Base-by-base conservation (phyloP, 2,888 invertebrate genomes). In the Pterobdella sp. region DNA sequence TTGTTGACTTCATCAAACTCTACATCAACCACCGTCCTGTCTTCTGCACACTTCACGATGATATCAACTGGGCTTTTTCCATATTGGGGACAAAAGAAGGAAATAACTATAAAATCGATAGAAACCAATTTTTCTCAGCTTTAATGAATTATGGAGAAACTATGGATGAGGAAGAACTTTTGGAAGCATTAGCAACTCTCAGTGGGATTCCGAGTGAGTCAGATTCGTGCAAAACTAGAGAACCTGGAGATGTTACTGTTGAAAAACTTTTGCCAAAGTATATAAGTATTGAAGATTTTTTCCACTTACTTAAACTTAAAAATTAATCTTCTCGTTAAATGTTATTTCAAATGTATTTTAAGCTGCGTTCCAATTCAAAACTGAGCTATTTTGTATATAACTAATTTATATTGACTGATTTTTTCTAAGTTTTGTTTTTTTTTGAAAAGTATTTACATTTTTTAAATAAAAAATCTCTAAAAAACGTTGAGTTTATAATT, bases 1-100 rank as follows among this genome's bases (percentile, higher is more conserved):
- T 91, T 77, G 87, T 81, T 71, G 80, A 82, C n/a, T 83, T 84
- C 76, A 82, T 84, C 56, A 82, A 80, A 79, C 77, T 84, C 77
- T 84, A 84, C 75, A 80, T 84, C 36, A 84, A 84, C 76, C 84
- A 84, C 75, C 77, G 84, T 36, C 84, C 84, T 73, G 82, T 83
- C 32, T 83, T 83, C 79, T 83, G 83, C 31, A 75, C 84, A 34
- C 80, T 81, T 22, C 79, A 80, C n/a, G 80, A 82, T 37, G 80
- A 81, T 75, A 77, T 84, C 32, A 56, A 78, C 56, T 79, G 80
- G 79, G 81, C 83, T 2, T 84, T 84, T 76, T 77, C 81, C 29
- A 79, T 79, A 0, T 78, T 84, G n/a, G 81, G 81, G 31, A 63
- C 79, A 4, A 76, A 77, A 22, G 49, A 29, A 14, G 63, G 74